Evolutionary conservation across 1,140 invertebrate species (phyloP), one percentile per base, ranked within the genome.

Genomic region (Cydia strobilella): DNA sequence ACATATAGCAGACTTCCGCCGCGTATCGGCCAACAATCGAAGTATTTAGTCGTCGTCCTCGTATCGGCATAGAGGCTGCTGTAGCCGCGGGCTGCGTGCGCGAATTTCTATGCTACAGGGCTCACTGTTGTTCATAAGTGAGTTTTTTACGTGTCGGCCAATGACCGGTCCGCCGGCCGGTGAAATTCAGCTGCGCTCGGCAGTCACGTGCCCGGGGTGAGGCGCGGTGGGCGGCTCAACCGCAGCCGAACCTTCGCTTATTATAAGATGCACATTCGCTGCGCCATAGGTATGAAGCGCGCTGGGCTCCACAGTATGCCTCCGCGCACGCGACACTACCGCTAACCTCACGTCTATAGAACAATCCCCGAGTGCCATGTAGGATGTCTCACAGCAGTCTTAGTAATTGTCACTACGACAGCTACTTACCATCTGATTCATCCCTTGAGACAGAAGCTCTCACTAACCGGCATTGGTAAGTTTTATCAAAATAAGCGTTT

Each of bases 141-240:
- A 85, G 85, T 84, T 86, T 88, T 88, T 85, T 88, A 81, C 84
- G 84, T 82, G 76, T 79, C 86, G 87, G 90, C 89, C 89, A 90
- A 90, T 90, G 87, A 88, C 88, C 87, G 86, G 82, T 78, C 79
- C 79, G 85, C 88, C 86, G 88, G 90, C 86, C 87, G 88, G 90
- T 85, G 81, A 86, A 85, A 84, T 83, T 84, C 77, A 85, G 77
- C 82, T 82, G 76, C 78, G 84, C 72, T 84, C 84, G 81, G 84
- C 88, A 91, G 90, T 92, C 90, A 92, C 90, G 89, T 92, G 90
- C 87, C 85, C 86, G 89, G 89, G 90, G 90, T 90, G 90, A 91
- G 90, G 83, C 85, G 90, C 82, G 88, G 88, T 87, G 89, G 89
- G 88, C 86, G 89, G 83, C 80, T 88, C 75, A 81, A 79, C 83